These are phyloP conservation scores for Lampris incognitus DNA, from an alignment of 2,113 vertebrate genomes.

Conservation along the genomic window DNA sequence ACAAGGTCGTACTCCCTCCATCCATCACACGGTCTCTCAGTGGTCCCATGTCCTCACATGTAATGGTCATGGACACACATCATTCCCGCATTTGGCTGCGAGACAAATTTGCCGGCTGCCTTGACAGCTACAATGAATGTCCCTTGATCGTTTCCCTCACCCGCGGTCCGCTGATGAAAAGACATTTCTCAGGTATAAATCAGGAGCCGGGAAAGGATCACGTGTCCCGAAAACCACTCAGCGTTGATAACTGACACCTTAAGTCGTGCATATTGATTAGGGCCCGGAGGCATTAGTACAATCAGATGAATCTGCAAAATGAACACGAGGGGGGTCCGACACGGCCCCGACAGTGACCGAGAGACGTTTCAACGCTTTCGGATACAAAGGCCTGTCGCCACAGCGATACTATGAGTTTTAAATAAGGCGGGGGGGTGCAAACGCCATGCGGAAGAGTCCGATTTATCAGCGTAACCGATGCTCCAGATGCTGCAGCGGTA, in stretches of 20 bases:
- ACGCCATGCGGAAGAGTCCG: neutral
- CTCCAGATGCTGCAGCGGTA: constrained; percentile 50
- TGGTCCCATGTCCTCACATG: constrained; percentile 13
- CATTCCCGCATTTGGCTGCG: constrained; percentile 17
- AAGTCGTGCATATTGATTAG: constrained; percentile 75
- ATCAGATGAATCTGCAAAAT: constrained; percentile 70
- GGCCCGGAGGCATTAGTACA: constrained; percentile 61
- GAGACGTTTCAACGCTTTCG: constrained; percentile 61
- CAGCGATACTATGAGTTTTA: constrained; percentile 55
- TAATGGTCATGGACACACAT: constrained; percentile 29
- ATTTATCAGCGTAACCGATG: constrained; percentile 59
- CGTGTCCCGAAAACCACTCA: constrained; percentile 64
- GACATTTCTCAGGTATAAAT: constrained; percentile 58
- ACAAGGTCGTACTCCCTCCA: constrained; percentile 50
- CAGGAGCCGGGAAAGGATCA: constrained; percentile 41
- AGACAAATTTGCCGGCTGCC: constrained; percentile 30
- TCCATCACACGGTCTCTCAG: constrained; percentile 42
- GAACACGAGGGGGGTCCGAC: constrained; percentile 22
- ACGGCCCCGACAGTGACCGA: constrained; percentile 38
- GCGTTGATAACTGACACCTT: constrained; percentile 72
- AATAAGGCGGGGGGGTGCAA: neutral
- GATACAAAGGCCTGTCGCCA: constrained; percentile 58
- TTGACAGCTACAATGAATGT: constrained; percentile 44
- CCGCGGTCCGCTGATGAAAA: constrained; percentile 17
- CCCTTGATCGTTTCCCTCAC: constrained; percentile 42